Evolutionary conservation across 2,113 vertebrate genomes (phyloP).

Genomic region (Tenrec ecaudatus): DNA sequence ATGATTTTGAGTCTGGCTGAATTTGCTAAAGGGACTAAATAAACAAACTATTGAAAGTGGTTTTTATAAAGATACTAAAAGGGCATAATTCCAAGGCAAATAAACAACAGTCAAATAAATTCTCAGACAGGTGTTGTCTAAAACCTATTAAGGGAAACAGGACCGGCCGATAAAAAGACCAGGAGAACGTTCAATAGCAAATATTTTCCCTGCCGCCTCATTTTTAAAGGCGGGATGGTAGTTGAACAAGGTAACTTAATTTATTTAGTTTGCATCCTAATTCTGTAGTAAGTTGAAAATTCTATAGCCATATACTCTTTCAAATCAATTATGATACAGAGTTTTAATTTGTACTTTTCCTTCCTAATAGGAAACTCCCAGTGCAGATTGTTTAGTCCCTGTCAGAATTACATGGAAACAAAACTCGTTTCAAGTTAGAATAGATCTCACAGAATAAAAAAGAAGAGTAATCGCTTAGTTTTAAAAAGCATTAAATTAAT

Average conservation of each 20-base stretch:
- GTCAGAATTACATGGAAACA: constrained; percentile 23
- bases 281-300: background rate
- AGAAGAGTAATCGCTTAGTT: background rate
- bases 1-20: constrained; percentile 43
- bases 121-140: background rate
- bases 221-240: background rate
- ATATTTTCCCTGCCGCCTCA: background rate
- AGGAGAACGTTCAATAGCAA: background rate
- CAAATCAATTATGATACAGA: background rate
- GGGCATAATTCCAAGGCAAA: constrained; percentile 40
- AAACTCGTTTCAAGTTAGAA: background rate
- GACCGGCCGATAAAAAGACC: background rate
- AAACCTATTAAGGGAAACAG: constrained; percentile 24
- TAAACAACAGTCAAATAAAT: background rate
- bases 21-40: constrained; percentile 21
- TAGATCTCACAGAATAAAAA: no score
- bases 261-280: background rate
- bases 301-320: background rate
- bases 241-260: background rate
- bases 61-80: background rate
- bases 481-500: background rate
- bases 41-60: constrained; percentile 10
- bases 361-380: background rate
- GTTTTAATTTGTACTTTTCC: background rate
- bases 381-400: background rate